Conservation (phyloP, 1,140 invertebrate species). For the Apolygus lucorum region DNA sequence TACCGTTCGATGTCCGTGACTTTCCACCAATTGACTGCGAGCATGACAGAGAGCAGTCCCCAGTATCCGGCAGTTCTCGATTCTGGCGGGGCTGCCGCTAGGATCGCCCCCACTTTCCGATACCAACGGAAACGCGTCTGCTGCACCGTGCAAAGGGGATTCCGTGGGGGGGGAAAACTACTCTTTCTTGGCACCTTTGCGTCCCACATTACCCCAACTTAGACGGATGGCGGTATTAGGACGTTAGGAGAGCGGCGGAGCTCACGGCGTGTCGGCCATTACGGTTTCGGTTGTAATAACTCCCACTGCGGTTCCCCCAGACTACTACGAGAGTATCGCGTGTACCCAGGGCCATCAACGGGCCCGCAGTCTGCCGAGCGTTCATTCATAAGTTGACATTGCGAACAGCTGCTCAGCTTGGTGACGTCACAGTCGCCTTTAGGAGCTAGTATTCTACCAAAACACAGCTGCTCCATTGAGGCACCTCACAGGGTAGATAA, state of each 20-base stretch:
- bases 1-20: no score
- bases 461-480: no score
- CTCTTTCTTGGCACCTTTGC: neutral
- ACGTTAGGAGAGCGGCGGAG: neutral
- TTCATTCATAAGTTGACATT: neutral
- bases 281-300: neutral
- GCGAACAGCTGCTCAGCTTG: neutral
- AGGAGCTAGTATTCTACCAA: no score
- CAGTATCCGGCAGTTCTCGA: no score
- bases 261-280: neutral
- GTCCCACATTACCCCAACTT: neutral
- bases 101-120: no score
- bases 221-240: neutral
- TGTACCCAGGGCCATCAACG: neutral
- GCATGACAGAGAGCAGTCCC: no score
- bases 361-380: neutral
- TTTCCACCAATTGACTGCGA: no score
- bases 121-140: no score
- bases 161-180: neutral
- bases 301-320: neutral
- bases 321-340: no score
- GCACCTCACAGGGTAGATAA: no score
- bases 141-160: no score
- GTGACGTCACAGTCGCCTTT: neutral
- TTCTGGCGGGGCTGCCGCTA: no score